Conservation (phyloP, 2,797 vertebrate species). For the Spea hammondii region DNA sequence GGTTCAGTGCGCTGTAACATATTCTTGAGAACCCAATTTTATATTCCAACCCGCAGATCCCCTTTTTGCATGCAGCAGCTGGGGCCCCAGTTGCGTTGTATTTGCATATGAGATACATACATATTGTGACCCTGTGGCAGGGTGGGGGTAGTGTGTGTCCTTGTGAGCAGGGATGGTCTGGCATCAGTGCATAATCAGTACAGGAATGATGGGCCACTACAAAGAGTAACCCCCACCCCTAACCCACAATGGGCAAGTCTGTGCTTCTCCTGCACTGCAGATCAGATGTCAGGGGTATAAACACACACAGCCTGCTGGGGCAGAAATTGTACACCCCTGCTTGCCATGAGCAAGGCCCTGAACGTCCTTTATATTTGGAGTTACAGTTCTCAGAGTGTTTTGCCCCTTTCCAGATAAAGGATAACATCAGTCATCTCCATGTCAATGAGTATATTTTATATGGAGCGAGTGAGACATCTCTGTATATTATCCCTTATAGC, state of each 20-base stretch:
- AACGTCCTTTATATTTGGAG: too few species aligned
- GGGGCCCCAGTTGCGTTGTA: constrained; percentile 32
- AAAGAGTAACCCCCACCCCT: constrained; percentile 34
- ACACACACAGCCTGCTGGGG: background rate
- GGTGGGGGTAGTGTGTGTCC: constrained; percentile 47
- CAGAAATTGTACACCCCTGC: background rate
- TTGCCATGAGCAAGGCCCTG: background rate
- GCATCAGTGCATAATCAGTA: constrained; percentile 49
- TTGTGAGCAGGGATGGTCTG: constrained; percentile 44
- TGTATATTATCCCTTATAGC: too few species aligned
- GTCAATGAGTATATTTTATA: too few species aligned
- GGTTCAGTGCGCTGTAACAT: constrained; percentile 30
- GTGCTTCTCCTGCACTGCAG: constrained; percentile 47
- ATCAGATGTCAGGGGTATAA: constrained; percentile 42
- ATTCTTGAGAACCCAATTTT: constrained; percentile 34
- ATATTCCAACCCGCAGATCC: constrained; percentile 33
- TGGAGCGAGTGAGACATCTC: too few species aligned
- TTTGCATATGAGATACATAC: constrained; percentile 48
- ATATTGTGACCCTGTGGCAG: constrained; percentile 37
- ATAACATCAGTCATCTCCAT: too few species aligned
- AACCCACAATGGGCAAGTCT: constrained; percentile 48
- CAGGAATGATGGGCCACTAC: constrained; percentile 49
- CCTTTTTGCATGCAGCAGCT: constrained; percentile 40
- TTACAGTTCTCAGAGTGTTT: too few species aligned
- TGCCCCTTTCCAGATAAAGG: too few species aligned